Base-by-base conservation (phyloP, 2,113 vertebrate species). In the Thryonomys swinderianus region DNA sequence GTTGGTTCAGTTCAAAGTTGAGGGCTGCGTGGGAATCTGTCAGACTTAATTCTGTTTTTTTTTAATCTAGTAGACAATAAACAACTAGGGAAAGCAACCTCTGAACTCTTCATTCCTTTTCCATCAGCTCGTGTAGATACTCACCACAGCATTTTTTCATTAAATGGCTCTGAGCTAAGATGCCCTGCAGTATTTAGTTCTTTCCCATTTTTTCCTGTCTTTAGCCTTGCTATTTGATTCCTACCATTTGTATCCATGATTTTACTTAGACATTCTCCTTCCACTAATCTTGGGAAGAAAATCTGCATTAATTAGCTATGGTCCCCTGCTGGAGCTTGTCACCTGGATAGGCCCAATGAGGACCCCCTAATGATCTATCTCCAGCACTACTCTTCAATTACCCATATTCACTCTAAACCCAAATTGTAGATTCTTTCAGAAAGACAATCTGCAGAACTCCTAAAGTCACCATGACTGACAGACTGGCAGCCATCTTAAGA, bases 1-100 rank as follows among this genome's bases (percentile, higher is more conserved):
- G 40, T 74, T 93, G 13, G 12, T 91, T 76, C 73, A 23, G 20
- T 74, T 94, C 90, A 87, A 80, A 90, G 9, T 80, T 73, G 79
- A 94, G 9, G 21, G 73, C 25, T 51, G 18, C 37, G 66, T 21
- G 73, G 62, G 62, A 73, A 92, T 90, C 51, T 83, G 8, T 81
- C 42, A 89, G 74, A 48, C 7, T 6, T 40, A 45, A 37, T 53
- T 88, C 85, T n/a, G n/a, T 82, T 10, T 14, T 69, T 20, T 92
- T 84, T 92, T 84, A 37, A 78, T 84, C 7, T 48, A 84, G 61
- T 42, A 42, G 69, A 78, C 12, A n/a, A 42, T 10, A 88, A 88
- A 84, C 3, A 84, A 78, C 2, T 71, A 80, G n/a, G 0, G 53
- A 79, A 51, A 78, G 5, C 5, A 79, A 53, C 34, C 4, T 51